These are phyloP conservation scores for Psylliodes chrysocephalus DNA, from an alignment of 2,888 invertebrate genomes.

Conservation along the genomic window DNA sequence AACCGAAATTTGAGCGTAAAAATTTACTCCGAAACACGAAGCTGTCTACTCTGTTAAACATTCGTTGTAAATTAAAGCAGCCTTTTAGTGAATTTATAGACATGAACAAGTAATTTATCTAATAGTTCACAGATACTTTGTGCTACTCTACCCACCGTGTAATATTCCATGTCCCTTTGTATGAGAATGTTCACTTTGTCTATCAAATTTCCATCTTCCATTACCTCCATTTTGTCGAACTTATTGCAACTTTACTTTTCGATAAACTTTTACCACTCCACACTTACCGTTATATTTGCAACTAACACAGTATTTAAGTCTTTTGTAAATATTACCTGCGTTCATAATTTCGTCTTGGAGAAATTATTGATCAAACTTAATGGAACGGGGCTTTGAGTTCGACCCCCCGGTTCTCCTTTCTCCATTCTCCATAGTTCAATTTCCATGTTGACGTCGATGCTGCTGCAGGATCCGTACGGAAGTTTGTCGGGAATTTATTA, in stretches of 20 bases:
- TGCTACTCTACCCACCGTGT: conserved; percentile 82
- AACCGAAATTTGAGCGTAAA: too few species aligned
- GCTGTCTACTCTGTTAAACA: too few species aligned
- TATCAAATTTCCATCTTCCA: conserved; percentile 91
- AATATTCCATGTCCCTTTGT: conserved; percentile 85
- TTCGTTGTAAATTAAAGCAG: too few species aligned
- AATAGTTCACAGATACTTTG: too few species aligned
- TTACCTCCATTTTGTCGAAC: conserved; percentile 77
- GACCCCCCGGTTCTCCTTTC: too few species aligned
- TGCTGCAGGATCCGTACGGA: too few species aligned
- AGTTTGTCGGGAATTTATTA: too few species aligned
- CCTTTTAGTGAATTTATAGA: too few species aligned
- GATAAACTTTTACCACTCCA: neutral
- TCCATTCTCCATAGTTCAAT: neutral
- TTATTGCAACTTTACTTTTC: neutral
- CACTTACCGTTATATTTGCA: too few species aligned
- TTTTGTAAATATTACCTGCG: neutral
- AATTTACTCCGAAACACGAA: too few species aligned
- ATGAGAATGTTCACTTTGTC: conserved; percentile 84
- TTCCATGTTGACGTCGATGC: neutral
- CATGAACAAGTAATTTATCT: too few species aligned
- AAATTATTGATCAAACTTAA: conserved; percentile 16
- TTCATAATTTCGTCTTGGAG: neutral
- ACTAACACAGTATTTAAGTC: neutral
- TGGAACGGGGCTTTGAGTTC: neutral